phyloP scores from a whole-genome alignment of 2,797 vertebrate species.

The Trachops cirrhosus region DNA sequence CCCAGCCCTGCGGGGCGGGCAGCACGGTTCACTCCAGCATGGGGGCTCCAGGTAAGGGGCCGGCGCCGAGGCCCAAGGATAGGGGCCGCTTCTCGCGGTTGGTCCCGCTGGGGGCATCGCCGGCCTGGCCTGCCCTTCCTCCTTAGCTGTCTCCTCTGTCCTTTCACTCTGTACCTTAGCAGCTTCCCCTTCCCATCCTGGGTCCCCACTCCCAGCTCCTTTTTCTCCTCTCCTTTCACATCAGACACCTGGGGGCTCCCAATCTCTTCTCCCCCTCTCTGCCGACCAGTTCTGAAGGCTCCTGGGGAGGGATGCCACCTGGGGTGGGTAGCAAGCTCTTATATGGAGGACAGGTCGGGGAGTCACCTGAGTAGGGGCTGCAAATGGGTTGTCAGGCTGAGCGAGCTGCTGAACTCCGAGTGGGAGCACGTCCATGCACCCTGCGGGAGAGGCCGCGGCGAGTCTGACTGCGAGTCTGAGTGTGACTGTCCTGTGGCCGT shows the following conservation, averaged over 20 bases:
- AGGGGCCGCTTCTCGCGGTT: not conserved
- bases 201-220: not conserved
- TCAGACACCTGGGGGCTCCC: not conserved
- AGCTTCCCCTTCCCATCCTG: not conserved
- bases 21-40: constrained; percentile 76
- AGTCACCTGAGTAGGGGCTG: not conserved
- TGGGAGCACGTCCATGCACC: not conserved
- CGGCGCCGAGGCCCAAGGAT: not conserved
- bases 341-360: not conserved
- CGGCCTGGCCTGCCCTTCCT: not conserved
- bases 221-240: not conserved
- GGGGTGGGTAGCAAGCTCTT: not conserved
- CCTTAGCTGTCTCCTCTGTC: not conserved
- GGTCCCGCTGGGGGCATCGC: not conserved
- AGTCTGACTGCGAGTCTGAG: not conserved
- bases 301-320: not conserved
- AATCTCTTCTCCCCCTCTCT: not conserved
- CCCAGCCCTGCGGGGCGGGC: constrained; percentile 65
- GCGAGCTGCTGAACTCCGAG: not conserved
- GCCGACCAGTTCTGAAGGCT: not conserved
- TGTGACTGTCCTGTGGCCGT: not conserved
- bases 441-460: not conserved
- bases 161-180: not conserved
- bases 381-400: not conserved
- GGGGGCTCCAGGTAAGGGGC: constrained; percentile 78